Evolutionary conservation across 2,888 invertebrate species (phyloP).

Genomic region (Drosophila vallismaia): DNA sequence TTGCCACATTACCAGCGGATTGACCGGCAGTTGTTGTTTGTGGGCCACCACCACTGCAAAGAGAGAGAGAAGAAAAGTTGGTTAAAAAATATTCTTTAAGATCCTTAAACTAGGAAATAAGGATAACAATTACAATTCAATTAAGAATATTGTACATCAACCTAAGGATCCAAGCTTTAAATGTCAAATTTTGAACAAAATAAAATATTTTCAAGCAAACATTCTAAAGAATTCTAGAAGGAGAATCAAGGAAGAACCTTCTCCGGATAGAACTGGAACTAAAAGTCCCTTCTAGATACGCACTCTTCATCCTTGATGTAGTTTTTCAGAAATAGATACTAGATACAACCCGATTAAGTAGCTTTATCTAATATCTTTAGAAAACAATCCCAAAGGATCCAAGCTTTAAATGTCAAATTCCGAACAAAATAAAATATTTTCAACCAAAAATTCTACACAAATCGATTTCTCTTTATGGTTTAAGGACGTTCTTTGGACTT

Average conservation of each 20-base stretch:
- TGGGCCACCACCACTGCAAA: constrained; percentile 83
- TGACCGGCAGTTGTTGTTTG: constrained; percentile 81
- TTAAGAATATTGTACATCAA: too few relatives aligned
- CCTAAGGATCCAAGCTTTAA: too few relatives aligned
- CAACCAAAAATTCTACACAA: background rate
- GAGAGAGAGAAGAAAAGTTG: constrained; percentile 8
- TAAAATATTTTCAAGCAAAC: background rate
- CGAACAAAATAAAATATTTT: background rate
- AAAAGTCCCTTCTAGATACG: background rate
- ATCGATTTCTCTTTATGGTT: background rate
- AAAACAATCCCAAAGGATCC: too few relatives aligned
- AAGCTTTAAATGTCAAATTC: too few relatives aligned
- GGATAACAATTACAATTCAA: too few relatives aligned
- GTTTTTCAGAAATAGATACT: constrained; percentile 20
- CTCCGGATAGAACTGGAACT: background rate
- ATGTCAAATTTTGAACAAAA: too few relatives aligned
- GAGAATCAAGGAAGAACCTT: background rate
- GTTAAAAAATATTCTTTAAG: too few relatives aligned
- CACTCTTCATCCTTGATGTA: constrained; percentile 17
- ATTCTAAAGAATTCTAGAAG: too few relatives aligned
- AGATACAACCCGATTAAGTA: too few relatives aligned
- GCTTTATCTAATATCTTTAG: too few relatives aligned
- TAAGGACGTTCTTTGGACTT: background rate
- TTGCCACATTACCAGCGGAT: constrained; percentile 81
- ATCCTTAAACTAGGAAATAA: too few relatives aligned